These are phyloP conservation scores for Macrosoma leucophasiata DNA, from an alignment of 2,888 invertebrate species.

Conservation along the genomic window DNA sequence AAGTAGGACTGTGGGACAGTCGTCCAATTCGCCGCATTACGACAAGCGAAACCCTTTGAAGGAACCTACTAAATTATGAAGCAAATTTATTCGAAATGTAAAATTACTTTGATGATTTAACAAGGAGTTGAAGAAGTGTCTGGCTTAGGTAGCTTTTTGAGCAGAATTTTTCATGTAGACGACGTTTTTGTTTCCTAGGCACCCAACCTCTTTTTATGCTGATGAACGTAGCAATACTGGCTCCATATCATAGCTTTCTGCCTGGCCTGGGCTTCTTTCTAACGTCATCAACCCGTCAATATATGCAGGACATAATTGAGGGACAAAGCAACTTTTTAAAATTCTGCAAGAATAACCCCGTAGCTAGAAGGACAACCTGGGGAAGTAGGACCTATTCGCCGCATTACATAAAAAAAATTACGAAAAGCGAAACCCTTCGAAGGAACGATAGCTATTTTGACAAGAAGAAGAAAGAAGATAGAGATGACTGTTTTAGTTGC, in stretches of 20 bases:
- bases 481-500: too few relatives aligned
- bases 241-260: conserved; percentile 89
- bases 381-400: conserved; percentile 68
- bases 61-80: conserved; percentile 64
- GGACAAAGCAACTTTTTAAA: conserved; percentile 73
- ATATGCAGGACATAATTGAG: conserved; percentile 89
- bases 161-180: too few relatives aligned
- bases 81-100: neutral
- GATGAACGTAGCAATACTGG: conserved; percentile 88
- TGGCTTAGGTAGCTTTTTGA: too few relatives aligned
- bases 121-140: too few relatives aligned
- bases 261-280: conserved; percentile 92
- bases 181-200: too few relatives aligned
- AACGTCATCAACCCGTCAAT: conserved; percentile 93
- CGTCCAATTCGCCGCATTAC: conserved; percentile 64
- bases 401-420: too few relatives aligned
- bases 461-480: too few relatives aligned
- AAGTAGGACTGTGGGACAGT: conserved; percentile 62
- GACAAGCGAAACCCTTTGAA: conserved; percentile 55
- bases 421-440: conserved; percentile 54
- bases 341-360: conserved; percentile 55
- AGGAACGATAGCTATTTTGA: too few relatives aligned
- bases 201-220: too few relatives aligned
- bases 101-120: too few relatives aligned
- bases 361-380: conserved; percentile 55